A percentile compares a stretch with the other conserved stretches of the same genome.
Evolutionary conservation across 23 tunicate genomes (phyloP).

Genomic region (Styela plicata): DNA sequence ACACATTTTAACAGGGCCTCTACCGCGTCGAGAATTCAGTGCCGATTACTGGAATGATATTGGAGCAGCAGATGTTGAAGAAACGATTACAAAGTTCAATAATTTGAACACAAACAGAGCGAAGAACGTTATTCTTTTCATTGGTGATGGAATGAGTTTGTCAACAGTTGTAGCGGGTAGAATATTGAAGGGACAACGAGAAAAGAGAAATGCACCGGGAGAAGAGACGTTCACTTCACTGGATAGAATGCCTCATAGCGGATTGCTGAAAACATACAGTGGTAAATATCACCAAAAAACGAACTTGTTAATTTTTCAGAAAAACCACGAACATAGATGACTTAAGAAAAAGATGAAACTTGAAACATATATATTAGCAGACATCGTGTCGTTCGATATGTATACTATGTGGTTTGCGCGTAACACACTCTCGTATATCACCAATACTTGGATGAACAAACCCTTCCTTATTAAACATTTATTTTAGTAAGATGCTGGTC

Average conservation of each 20-base stretch:
- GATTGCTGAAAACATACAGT: constrained; percentile 76
- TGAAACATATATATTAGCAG: too few relatives aligned
- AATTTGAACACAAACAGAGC: constrained; percentile 53
- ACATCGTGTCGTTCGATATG: too few relatives aligned
- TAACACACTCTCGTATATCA: too few relatives aligned
- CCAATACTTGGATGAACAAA: too few relatives aligned
- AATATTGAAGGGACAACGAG: constrained; percentile 50
- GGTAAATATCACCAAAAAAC: too few relatives aligned
- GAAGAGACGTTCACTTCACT: constrained; percentile 71
- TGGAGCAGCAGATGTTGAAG: constrained; percentile 25
- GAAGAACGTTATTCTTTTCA: constrained; percentile 68
- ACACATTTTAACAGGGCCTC: background rate
- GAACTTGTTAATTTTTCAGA: too few relatives aligned
- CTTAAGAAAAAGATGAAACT: too few relatives aligned
- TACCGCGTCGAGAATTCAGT: constrained; percentile 21
- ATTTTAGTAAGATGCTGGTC: too few relatives aligned
- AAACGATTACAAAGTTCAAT: constrained; percentile 24
- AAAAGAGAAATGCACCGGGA: constrained; percentile 33
- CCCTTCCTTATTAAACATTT: too few relatives aligned
- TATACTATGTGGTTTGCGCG: too few relatives aligned
- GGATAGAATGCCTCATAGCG: constrained; percentile 60
- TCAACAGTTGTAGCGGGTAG: constrained; percentile 83
- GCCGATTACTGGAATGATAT: constrained; percentile 36
- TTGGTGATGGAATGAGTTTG: constrained; percentile 93
- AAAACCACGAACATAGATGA: too few relatives aligned